Evolutionary conservation across 1,140 invertebrate genomes (phyloP).

Genomic region (Sarcophaga peregrina): DNA sequence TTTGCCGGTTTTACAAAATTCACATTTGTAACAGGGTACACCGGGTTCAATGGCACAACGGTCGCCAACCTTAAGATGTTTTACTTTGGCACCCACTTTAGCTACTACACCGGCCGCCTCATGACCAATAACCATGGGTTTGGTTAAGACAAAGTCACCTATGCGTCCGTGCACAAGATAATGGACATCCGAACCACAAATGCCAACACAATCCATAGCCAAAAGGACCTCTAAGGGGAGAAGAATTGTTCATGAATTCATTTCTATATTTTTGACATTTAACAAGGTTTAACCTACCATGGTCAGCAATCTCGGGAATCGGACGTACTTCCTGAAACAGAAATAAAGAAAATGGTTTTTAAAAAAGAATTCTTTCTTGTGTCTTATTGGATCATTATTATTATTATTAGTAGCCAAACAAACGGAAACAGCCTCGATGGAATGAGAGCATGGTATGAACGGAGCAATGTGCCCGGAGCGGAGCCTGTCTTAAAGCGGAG

Average conservation of each 20-base stretch:
- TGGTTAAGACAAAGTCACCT: conserved; percentile 82
- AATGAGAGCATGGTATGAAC: too few relatives aligned
- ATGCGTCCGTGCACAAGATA: conserved; percentile 87
- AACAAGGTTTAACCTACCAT: conserved; percentile 67
- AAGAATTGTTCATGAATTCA: background rate
- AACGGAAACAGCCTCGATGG: too few relatives aligned
- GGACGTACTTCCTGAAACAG: conserved; percentile 75
- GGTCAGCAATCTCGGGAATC: conserved; percentile 73
- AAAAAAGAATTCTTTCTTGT: too few relatives aligned
- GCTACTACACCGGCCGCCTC: conserved; percentile 81
- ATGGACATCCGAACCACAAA: conserved; percentile 96
- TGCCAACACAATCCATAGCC: conserved; percentile 90
- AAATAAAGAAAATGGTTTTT: too few relatives aligned
- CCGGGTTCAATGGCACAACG: conserved; percentile 94
- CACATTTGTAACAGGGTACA: conserved; percentile 85
- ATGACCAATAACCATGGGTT: conserved; percentile 91
- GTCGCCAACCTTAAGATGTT: conserved; percentile 82
- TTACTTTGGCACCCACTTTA: conserved; percentile 78
- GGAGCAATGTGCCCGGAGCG: too few relatives aligned
- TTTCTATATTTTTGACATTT: background rate
- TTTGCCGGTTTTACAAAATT: conserved; percentile 85
- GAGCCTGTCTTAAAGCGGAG: too few relatives aligned
- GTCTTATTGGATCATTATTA: too few relatives aligned
- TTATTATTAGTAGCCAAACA: too few relatives aligned
- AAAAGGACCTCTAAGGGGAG: conserved; percentile 79